Evolutionary conservation across 2,113 vertebrate species (phyloP).

Genomic region (Kobus ellipsiprymnus): DNA sequence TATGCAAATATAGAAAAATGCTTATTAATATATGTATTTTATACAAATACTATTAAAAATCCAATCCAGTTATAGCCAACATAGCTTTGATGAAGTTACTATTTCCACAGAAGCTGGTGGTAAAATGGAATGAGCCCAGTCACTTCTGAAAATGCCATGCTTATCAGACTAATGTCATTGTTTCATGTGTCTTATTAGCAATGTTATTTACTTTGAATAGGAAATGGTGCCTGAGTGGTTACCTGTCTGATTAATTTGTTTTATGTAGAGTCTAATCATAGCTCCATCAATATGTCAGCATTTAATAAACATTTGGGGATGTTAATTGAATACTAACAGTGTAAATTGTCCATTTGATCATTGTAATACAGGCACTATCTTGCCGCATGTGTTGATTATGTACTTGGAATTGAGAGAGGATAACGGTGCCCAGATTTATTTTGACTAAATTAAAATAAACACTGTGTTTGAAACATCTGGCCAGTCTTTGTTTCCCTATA

Average conservation of each 20-base stretch:
- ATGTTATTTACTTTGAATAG: neutral
- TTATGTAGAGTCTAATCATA: neutral
- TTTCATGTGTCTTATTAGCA: neutral
- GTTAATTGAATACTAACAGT: neutral
- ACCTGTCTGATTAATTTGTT: slow-evolving; percentile 30
- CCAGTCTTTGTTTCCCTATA: neutral
- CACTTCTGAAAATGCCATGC: slow-evolving; percentile 12
- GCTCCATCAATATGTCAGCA: neutral
- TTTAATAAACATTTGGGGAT: slow-evolving; percentile 21
- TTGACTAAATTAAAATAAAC: slow-evolving; percentile 30
- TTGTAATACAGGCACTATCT: neutral
- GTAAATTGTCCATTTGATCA: slow-evolving; percentile 7
- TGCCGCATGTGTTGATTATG: neutral
- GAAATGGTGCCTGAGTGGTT: neutral
- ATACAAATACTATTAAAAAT: neutral
- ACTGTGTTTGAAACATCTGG: slow-evolving; percentile 39
- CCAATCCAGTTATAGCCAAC: neutral
- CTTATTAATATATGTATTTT: neutral
- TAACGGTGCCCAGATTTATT: slow-evolving; percentile 20
- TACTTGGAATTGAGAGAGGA: slow-evolving; percentile 7
- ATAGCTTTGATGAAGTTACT: neutral
- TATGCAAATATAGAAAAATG: neutral
- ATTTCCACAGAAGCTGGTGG: neutral
- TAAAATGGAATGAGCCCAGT: neutral
- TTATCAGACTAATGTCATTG: neutral